Conservation (phyloP, 2,113 vertebrate species). For the Lethenteron camtschaticum region DNA sequence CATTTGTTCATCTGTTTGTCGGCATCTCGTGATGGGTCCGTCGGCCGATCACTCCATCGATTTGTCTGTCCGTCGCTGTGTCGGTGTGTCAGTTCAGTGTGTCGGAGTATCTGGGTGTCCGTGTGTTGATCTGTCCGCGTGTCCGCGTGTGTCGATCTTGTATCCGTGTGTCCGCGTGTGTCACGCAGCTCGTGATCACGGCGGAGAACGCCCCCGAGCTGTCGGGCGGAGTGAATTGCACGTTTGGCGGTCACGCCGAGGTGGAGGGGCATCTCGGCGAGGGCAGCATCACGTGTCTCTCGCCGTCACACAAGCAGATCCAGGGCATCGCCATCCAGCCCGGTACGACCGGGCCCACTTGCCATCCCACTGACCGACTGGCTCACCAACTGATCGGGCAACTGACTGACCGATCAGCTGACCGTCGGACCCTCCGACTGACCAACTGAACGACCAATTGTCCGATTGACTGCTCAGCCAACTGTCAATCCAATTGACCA, state of each 20-base stretch:
- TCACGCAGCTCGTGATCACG: constrained; percentile 32
- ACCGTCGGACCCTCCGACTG: too few relatives aligned
- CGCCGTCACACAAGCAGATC: constrained; percentile 36
- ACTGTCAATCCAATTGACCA: too few relatives aligned
- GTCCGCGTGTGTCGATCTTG: neutral
- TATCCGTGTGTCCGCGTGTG: neutral
- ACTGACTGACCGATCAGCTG: neutral
- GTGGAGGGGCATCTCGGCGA: constrained; percentile 20
- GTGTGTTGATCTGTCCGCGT: constrained; percentile 1
- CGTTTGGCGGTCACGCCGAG: constrained; percentile 41
- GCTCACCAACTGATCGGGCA: too few relatives aligned
- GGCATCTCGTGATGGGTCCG: too few relatives aligned
- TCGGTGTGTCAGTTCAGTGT: neutral
- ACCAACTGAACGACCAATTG: neutral
- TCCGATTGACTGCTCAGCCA: too few relatives aligned
- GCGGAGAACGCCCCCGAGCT: constrained; percentile 45
- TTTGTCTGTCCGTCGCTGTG: too few relatives aligned
- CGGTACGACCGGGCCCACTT: constrained; percentile 22
- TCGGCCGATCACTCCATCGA: too few relatives aligned
- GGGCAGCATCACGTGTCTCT: constrained; percentile 38
- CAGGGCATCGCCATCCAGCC: constrained; percentile 26
- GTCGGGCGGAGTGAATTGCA: constrained; percentile 38
- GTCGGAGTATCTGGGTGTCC: neutral
- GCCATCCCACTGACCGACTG: too few relatives aligned
- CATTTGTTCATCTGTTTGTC: too few relatives aligned